Evolutionary conservation across 2,888 invertebrate species (phyloP).

Genomic region (Diabrotica balteata): DNA sequence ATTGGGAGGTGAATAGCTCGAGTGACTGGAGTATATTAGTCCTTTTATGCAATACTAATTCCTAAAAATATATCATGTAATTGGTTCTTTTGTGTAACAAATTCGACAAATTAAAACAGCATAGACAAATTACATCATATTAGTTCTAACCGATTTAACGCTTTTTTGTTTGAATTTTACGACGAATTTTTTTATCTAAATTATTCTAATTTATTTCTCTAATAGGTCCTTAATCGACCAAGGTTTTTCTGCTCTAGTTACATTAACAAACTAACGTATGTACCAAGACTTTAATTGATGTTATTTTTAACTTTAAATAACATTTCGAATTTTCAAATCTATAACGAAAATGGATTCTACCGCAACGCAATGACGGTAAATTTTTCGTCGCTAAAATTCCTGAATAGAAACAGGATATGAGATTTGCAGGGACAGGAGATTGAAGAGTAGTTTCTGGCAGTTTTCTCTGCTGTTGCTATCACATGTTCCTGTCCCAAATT

Average conservation of each 20-base stretch:
- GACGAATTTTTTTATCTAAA: no score
- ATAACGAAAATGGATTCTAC: conserved; percentile 21
- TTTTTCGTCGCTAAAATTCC: conserved; percentile 31
- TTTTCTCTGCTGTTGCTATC: not conserved
- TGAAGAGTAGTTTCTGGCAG: conserved; percentile 15
- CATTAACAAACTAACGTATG: not conserved
- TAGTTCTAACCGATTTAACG: no score
- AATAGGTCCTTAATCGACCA: no score
- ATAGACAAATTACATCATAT: no score
- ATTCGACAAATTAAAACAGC: no score
- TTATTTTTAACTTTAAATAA: conserved; percentile 4
- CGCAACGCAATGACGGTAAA: conserved; percentile 11
- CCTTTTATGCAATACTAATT: no score
- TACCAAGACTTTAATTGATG: not conserved
- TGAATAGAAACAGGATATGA: conserved; percentile 37
- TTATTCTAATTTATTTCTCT: no score
- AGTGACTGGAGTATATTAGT: no score
- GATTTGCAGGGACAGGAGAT: conserved; percentile 33
- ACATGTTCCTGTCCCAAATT: not conserved
- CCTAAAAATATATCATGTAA: no score
- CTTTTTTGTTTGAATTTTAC: no score
- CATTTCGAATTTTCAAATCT: conserved; percentile 13
- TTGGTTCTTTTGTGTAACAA: no score
- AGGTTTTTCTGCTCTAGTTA: not conserved
- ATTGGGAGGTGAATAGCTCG: no score